phyloP scores from a whole-genome alignment of 1,140 invertebrate genomes.

The Achatina immaculata region DNA sequence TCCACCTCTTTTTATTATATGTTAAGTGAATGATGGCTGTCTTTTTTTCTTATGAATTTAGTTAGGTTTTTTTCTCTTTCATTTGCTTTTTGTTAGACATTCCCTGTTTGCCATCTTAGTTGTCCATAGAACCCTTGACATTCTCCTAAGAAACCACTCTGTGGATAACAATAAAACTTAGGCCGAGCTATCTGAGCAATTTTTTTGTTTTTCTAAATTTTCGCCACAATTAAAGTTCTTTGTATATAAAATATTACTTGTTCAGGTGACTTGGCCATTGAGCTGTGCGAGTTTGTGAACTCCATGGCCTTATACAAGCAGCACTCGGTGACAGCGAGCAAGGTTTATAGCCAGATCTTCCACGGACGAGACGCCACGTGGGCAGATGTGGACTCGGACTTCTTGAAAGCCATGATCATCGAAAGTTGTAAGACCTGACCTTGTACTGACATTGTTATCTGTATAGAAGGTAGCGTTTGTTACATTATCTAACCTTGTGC shows the following conservation, averaged over 20 bases:
- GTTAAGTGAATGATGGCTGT: too few relatives aligned
- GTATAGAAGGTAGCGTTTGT: too few relatives aligned
- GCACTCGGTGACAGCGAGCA: not conserved
- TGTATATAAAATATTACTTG: not conserved
- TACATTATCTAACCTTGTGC: too few relatives aligned
- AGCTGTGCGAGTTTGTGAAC: not conserved
- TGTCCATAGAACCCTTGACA: not conserved
- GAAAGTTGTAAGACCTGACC: too few relatives aligned
- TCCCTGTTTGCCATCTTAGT: not conserved
- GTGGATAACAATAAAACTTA: not conserved
- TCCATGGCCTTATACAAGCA: not conserved
- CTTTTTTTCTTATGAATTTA: too few relatives aligned
- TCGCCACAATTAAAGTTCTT: not conserved
- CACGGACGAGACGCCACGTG: not conserved
- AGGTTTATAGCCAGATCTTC: not conserved
- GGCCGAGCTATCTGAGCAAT: too few relatives aligned
- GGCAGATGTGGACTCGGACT: constrained; percentile 19
- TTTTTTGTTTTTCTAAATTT: not conserved
- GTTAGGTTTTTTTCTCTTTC: too few relatives aligned
- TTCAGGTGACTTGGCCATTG: not conserved
- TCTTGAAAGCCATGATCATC: not conserved
- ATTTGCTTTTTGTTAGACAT: not conserved
- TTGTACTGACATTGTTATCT: too few relatives aligned
- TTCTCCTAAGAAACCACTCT: not conserved
- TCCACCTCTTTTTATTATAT: too few relatives aligned